A percentile compares a stretch with the other conserved stretches of the same genome.
Conservation (phyloP, 2,888 invertebrate genomes). For the Notocelia uddmanniana region DNA sequence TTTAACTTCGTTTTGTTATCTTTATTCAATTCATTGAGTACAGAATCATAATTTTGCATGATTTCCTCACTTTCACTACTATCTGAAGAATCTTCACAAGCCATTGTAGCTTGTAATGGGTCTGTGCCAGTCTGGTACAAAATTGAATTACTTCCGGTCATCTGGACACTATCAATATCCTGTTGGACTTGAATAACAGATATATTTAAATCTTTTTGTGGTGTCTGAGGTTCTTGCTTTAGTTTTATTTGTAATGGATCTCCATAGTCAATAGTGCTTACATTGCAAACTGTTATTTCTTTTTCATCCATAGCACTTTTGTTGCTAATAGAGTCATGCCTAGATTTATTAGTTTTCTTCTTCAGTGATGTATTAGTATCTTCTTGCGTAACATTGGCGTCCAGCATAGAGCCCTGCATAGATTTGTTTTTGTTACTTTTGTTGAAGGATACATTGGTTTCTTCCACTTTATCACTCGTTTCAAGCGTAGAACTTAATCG, state of each 20-base stretch:
- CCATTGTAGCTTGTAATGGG: conserved; percentile 64
- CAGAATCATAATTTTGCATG: conserved; percentile 70
- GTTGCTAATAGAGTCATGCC: conserved; percentile 58
- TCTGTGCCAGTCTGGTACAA: conserved; percentile 64
- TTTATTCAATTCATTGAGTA: conserved; percentile 68
- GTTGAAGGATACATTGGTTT: conserved; percentile 50
- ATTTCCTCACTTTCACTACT: conserved; percentile 72
- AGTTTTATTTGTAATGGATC: conserved; percentile 68
- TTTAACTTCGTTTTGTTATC: conserved; percentile 54
- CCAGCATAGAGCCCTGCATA: conserved; percentile 63
- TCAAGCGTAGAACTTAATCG: conserved; percentile 71
- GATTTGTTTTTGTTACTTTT: conserved; percentile 29
- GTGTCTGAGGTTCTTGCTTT: conserved; percentile 72
- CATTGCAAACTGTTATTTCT: conserved; percentile 67
- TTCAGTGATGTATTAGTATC: conserved; percentile 50
- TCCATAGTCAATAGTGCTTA: conserved; percentile 53
- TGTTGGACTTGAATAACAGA: conserved; percentile 61
- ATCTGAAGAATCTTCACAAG: conserved; percentile 52
- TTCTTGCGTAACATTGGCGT: conserved; percentile 52
- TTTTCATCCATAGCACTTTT: conserved; percentile 64
- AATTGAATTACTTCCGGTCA: conserved; percentile 62
- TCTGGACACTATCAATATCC: conserved; percentile 62
- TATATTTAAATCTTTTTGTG: conserved; percentile 62
- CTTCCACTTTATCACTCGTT: conserved; percentile 50
- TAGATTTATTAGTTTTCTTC: conserved; percentile 25